Evolutionary conservation across 2,113 vertebrate genomes (phyloP).

Genomic region (Accipiter virgatus): DNA sequence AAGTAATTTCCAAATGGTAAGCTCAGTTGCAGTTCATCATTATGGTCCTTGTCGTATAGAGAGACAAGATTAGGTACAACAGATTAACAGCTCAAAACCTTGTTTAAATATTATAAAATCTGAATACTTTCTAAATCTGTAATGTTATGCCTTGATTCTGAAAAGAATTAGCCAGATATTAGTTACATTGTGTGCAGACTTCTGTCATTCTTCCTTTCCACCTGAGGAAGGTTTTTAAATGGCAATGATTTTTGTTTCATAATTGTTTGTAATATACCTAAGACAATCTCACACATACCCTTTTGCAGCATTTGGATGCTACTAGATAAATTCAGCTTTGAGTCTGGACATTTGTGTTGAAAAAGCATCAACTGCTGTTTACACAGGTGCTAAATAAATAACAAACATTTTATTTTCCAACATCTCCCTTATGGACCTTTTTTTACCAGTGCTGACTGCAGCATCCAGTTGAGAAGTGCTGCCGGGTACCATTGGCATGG

Average conservation of each 20-base stretch:
- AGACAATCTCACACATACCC: background rate
- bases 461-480: background rate
- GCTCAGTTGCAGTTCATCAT: background rate
- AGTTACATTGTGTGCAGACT: background rate
- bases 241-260: background rate
- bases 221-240: background rate
- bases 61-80: background rate
- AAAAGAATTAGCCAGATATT: background rate
- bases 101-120: background rate
- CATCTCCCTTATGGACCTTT: background rate
- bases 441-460: background rate
- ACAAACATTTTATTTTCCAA: background rate
- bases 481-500: background rate
- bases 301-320: background rate
- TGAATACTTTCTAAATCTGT: background rate
- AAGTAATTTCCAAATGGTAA: background rate
- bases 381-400: background rate
- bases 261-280: background rate
- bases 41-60: background rate
- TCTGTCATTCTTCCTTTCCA: background rate
- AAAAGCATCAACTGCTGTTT: background rate
- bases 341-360: background rate
- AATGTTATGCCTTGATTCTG: background rate
- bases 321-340: background rate
- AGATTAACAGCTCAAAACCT: background rate